These are phyloP conservation scores for Lasiommata megera DNA, from an alignment of 2,888 invertebrate species.

Conservation along the genomic window DNA sequence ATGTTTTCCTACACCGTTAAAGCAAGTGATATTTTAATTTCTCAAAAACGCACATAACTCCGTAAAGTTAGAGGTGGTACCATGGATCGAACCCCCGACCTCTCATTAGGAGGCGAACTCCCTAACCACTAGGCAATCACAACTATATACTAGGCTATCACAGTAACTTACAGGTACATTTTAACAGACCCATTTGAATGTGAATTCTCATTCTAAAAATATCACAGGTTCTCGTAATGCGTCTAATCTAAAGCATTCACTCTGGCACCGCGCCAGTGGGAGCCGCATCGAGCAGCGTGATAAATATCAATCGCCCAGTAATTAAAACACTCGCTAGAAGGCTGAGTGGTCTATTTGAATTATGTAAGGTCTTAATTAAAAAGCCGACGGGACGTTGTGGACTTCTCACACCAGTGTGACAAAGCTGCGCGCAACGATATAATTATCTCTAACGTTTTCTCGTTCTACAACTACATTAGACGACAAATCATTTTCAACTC, in stretches of 20 bases:
- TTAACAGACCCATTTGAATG: background rate
- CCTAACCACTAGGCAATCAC: background rate
- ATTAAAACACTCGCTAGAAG: conserved; percentile 19
- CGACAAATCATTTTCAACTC: too few species aligned
- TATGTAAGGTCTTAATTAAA: conserved; percentile 5
- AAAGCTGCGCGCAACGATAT: too few species aligned
- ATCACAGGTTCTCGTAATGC: conserved; percentile 10
- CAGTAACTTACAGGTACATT: background rate
- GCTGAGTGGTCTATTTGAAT: conserved; percentile 9
- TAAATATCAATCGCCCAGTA: conserved; percentile 25
- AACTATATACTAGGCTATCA: background rate
- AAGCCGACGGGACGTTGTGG: too few species aligned
- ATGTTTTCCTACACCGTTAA: too few species aligned
- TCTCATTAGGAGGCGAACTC: too few species aligned
- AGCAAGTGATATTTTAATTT: too few species aligned
- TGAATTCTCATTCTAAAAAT: background rate
- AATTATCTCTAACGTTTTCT: too few species aligned
- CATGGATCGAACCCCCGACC: too few species aligned
- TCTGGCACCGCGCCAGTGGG: conserved; percentile 18
- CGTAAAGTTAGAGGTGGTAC: too few species aligned
- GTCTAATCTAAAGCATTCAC: conserved; percentile 13
- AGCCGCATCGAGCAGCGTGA: conserved; percentile 12
- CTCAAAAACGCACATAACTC: too few species aligned
- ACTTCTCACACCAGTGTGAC: too few species aligned
- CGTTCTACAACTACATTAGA: too few species aligned